Conservation (phyloP, 2,797 vertebrate species). For the Okamejei kenojei region DNA sequence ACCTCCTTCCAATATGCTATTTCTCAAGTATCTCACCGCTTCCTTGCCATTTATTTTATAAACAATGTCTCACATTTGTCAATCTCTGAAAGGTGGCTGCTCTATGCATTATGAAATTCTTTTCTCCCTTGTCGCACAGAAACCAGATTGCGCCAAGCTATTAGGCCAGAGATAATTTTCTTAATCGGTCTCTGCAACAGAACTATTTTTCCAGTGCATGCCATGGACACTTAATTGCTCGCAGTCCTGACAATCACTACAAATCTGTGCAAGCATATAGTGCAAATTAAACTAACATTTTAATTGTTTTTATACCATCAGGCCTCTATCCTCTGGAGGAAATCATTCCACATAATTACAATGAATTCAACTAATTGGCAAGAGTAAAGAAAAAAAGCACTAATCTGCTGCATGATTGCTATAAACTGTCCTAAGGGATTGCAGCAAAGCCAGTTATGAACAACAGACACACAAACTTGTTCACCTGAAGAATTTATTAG, state of each 20-base stretch:
- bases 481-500: not conserved
- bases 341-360: not conserved
- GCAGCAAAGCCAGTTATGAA: not conserved
- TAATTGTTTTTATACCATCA: constrained; percentile 19
- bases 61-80: not conserved
- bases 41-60: not conserved
- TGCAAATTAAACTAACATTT: not conserved
- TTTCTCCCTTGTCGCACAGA: not conserved
- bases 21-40: too few relatives aligned
- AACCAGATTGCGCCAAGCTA: not conserved
- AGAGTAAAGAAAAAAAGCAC: constrained; percentile 22
- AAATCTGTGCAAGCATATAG: not conserved
- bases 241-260: not conserved
- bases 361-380: constrained; percentile 26
- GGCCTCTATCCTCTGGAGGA: constrained; percentile 15
- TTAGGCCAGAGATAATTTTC: not conserved
- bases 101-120: not conserved
- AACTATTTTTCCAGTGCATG: not conserved
- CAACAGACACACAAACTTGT: not conserved
- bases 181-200: not conserved
- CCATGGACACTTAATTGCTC: not conserved
- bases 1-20: not conserved
- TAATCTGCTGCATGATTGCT: not conserved
- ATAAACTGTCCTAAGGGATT: not conserved
- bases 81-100: not conserved